These are phyloP conservation scores for Pipistrellus nathusii DNA, from an alignment of 2,797 vertebrate genomes.

Conservation along the genomic window DNA sequence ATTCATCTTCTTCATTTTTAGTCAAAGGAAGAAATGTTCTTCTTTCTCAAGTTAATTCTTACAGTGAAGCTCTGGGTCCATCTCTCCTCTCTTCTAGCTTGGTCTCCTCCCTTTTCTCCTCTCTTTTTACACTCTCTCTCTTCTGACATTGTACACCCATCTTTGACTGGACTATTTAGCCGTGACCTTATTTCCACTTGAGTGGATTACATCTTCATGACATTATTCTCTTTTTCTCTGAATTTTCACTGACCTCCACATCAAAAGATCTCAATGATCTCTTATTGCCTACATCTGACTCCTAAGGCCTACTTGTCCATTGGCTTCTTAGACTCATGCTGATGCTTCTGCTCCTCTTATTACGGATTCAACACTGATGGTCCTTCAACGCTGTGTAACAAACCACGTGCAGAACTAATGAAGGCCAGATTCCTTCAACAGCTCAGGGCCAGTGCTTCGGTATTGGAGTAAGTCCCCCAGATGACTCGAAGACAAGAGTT, in stretches of 20 bases:
- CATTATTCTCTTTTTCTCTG: not conserved
- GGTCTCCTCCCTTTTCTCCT: not conserved
- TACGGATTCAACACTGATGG: fast-evolving
- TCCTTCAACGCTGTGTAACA: not conserved
- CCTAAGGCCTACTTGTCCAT: no score
- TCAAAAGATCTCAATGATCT: not conserved
- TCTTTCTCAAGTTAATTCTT: not conserved
- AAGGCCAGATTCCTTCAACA: not conserved
- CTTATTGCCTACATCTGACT: not conserved
- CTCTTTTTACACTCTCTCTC: not conserved
- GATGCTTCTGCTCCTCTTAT: not conserved
- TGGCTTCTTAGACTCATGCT: not conserved
- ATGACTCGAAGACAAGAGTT: not conserved
- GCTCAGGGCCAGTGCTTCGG: not conserved
- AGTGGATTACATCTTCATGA: not conserved
- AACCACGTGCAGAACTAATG: not conserved
- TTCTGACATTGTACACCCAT: not conserved
- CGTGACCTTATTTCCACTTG: not conserved
- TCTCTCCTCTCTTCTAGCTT: no score
- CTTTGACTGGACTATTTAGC: not conserved
- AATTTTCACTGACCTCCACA: not conserved
- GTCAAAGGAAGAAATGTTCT: not conserved
- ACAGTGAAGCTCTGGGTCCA: not conserved
- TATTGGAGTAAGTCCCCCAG: no score
- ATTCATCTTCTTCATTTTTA: not conserved